phyloP scores from a whole-genome alignment of 2,797 vertebrate genomes.

The Syngnathus acus region DNA sequence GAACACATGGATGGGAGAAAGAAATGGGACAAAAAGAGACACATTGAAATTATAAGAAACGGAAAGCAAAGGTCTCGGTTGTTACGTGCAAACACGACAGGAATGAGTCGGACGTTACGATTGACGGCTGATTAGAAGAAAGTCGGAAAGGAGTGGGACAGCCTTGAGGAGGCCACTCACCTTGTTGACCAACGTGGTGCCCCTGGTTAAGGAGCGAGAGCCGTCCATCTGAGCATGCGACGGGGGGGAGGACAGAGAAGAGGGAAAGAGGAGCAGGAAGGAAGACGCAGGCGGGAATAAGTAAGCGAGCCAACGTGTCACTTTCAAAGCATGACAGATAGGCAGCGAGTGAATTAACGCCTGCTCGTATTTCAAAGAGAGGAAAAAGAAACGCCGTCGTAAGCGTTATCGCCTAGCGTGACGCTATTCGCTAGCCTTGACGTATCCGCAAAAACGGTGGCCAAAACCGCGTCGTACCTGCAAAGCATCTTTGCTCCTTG shows the following conservation, averaged over 20 bases:
- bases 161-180: conserved; percentile 59
- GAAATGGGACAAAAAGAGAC: conserved; percentile 48
- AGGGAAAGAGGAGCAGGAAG: conserved; percentile 1
- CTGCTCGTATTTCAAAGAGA: neutral
- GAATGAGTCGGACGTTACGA: neutral
- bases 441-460: neutral
- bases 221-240: conserved; percentile 66
- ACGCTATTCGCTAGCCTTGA: neutral
- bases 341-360: neutral
- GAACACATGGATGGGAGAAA: conserved; percentile 40
- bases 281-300: neutral
- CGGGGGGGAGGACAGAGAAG: conserved; percentile 21
- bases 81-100: conserved; percentile 13
- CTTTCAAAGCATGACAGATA: neutral
- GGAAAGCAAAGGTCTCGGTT: conserved; percentile 29
- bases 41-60: conserved; percentile 47
- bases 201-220: conserved; percentile 66
- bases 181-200: conserved; percentile 68
- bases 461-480: conserved; percentile 47
- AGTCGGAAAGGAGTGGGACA: conserved; percentile 10
- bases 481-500: conserved; percentile 63
- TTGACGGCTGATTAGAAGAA: conserved; percentile 3
- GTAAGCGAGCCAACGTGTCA: neutral
- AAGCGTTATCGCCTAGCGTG: neutral
- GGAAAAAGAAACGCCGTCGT: neutral